phyloP scores from a whole-genome alignment of 2,113 vertebrate species.

The Scomber japonicus region DNA sequence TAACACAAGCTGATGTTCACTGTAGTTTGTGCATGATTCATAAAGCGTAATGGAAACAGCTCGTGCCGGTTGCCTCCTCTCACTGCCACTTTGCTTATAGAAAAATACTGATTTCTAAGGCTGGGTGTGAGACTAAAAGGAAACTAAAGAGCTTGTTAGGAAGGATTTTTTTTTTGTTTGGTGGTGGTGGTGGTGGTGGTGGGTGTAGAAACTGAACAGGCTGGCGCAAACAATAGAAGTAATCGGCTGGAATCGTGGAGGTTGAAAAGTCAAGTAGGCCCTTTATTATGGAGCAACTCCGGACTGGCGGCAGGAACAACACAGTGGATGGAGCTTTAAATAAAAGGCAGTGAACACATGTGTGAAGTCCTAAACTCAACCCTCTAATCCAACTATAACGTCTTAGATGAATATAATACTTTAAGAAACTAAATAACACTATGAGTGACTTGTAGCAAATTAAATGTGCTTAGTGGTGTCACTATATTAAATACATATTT shows the following conservation, averaged over 20 bases:
- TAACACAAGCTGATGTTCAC: background rate
- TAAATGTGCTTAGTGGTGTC: background rate
- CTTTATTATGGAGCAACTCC: slow-evolving; percentile 67
- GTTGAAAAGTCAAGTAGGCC: slow-evolving; percentile 86
- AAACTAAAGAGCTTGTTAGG: slow-evolving; percentile 39
- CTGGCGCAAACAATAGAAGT: slow-evolving; percentile 66
- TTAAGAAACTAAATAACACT: no score
- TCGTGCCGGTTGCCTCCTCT: background rate
- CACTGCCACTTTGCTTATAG: no score
- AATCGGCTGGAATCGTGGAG: slow-evolving; percentile 82
- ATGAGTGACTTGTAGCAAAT: no score
- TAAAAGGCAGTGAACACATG: slow-evolving; percentile 25
- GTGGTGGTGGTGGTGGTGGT: background rate
- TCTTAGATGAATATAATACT: background rate
- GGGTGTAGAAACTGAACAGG: slow-evolving; percentile 24
- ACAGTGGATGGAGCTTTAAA: slow-evolving; percentile 30
- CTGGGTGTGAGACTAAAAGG: background rate
- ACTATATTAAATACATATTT: background rate
- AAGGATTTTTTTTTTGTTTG: background rate
- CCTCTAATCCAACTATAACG: background rate
- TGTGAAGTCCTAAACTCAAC: background rate
- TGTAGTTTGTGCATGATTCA: no score
- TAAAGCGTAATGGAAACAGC: background rate
- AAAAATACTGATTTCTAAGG: no score
- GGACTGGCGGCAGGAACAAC: slow-evolving; percentile 42